Conservation (phyloP, 2,888 invertebrate genomes). For the Thera britannica region DNA sequence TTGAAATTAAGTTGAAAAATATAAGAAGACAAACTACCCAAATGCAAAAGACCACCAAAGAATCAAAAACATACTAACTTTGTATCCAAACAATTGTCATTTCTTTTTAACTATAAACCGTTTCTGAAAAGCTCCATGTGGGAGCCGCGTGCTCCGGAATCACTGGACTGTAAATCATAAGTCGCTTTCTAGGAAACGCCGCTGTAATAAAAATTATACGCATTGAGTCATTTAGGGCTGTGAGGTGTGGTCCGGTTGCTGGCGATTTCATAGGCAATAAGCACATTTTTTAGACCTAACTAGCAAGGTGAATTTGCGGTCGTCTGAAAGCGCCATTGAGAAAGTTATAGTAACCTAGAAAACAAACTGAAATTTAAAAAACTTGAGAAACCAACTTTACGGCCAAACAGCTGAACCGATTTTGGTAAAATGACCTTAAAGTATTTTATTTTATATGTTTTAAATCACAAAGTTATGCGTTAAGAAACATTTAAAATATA, state of each 20-base stretch:
- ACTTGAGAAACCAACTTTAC: too few relatives aligned
- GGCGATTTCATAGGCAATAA: conserved; percentile 6
- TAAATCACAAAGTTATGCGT: too few relatives aligned
- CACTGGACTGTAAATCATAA: conserved; percentile 56
- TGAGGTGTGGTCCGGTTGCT: conserved; percentile 13
- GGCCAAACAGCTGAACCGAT: too few relatives aligned
- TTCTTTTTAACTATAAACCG: conserved; percentile 40
- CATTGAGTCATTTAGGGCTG: conserved; percentile 47
- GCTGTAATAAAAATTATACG: conserved; percentile 58
- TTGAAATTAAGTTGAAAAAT: too few relatives aligned
- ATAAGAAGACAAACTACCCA: background rate
- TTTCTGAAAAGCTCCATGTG: conserved; percentile 50
- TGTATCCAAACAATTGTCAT: conserved; percentile 18
- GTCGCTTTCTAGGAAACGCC: conserved; percentile 57
- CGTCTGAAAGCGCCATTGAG: too few relatives aligned
- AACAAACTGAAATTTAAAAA: too few relatives aligned
- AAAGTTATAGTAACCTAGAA: too few relatives aligned
- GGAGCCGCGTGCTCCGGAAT: conserved; percentile 47
- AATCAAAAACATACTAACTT: conserved; percentile 1
- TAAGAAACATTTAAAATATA: too few relatives aligned
- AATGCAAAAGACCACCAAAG: background rate
- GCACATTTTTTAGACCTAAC: too few relatives aligned
- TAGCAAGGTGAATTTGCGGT: too few relatives aligned
- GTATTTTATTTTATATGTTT: too few relatives aligned
- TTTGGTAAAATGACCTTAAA: too few relatives aligned